phyloP scores from a whole-genome alignment of 1,140 invertebrate species.

The Neodiprion lecontei region DNA sequence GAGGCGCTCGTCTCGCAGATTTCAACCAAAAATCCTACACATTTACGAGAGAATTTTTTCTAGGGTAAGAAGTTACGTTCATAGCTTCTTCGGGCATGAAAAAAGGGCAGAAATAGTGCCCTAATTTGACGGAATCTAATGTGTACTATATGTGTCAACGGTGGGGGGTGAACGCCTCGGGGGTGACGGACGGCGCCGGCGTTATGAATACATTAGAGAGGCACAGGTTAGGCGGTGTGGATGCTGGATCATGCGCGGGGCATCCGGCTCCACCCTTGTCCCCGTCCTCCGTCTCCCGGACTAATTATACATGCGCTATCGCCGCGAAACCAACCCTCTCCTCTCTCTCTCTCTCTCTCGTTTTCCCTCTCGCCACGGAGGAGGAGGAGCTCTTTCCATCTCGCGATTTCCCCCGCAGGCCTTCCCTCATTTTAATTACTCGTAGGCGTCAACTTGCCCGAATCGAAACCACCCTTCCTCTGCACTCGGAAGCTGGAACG shows the following conservation, averaged over 20 bases:
- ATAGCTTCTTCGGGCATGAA: no score
- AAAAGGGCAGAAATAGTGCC: no score
- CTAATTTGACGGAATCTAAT: background rate
- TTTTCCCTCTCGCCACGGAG: background rate
- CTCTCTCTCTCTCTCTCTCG: background rate
- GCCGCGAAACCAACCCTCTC: background rate
- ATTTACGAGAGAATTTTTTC: no score
- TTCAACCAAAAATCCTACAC: no score
- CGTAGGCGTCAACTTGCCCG: no score
- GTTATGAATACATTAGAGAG: constrained; percentile 34
- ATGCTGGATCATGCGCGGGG: background rate
- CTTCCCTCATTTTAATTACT: constrained; percentile 11
- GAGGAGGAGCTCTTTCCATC: background rate
- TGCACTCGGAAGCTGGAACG: no score
- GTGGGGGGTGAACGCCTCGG: constrained; percentile 21
- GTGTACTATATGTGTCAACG: constrained; percentile 17
- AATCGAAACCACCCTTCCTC: no score
- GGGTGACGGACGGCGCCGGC: constrained; percentile 15
- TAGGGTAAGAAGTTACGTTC: no score
- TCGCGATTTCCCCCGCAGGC: background rate
- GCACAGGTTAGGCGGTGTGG: background rate
- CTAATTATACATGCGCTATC: constrained; percentile 38
- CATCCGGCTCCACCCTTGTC: constrained; percentile 2
- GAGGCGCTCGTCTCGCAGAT: no score
- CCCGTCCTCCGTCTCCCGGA: background rate